phyloP scores from a whole-genome alignment of 2,888 invertebrate genomes.

The Trilocha varians region DNA sequence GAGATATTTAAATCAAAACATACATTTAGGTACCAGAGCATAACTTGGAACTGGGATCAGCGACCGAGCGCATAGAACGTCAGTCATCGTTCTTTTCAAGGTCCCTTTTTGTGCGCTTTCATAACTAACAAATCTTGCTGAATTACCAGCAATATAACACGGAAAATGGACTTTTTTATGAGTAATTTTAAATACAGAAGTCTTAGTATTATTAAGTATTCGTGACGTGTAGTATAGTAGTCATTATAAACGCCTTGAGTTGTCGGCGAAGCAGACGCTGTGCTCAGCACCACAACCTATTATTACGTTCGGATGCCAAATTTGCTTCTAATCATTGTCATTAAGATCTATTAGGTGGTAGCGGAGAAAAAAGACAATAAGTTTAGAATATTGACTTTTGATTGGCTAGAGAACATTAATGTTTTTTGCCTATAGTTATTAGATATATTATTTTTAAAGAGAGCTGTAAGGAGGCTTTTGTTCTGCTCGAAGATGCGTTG shows the following conservation, averaged over 20 bases:
- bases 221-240: not conserved
- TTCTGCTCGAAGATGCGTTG: conserved; percentile 1
- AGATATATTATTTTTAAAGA: conserved; percentile 5
- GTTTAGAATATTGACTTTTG: conserved; percentile 32
- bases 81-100: not conserved
- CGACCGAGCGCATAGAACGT: not conserved
- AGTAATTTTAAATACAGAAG: not conserved
- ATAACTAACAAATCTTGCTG: not conserved
- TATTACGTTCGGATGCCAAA: conserved; percentile 34
- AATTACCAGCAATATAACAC: not conserved
- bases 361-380: conserved; percentile 36
- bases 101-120: not conserved
- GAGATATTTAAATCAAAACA: no score
- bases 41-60: not conserved
- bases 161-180: not conserved
- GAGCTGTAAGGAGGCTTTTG: no score
- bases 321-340: conserved; percentile 48
- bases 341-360: conserved; percentile 40
- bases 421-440: not conserved
- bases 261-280: conserved; percentile 14
- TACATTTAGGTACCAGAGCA: not conserved
- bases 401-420: conserved; percentile 15
- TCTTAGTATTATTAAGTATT: not conserved
- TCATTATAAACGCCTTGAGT: not conserved
- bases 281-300: conserved; percentile 25